Evolutionary conservation across 2,113 vertebrate species (phyloP).

Genomic region (Nibea albiflora): DNA sequence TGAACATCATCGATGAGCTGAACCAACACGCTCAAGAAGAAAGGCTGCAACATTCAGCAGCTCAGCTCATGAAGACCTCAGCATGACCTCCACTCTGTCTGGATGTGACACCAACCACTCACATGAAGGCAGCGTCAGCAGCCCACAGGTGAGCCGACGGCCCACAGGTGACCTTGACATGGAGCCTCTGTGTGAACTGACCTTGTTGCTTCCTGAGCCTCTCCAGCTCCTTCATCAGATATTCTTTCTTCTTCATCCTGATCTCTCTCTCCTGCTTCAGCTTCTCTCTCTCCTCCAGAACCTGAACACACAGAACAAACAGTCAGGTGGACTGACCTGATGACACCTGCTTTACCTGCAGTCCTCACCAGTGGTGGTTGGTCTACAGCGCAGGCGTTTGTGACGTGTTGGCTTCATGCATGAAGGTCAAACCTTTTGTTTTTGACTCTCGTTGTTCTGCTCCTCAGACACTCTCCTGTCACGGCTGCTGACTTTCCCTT

Average conservation of each 20-base stretch:
- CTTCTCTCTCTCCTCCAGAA: constrained; percentile 94
- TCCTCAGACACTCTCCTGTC: constrained; percentile 85
- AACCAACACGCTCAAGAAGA: too few relatives aligned
- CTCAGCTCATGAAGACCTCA: too few relatives aligned
- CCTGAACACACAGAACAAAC: constrained; percentile 77
- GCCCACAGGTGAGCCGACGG: too few relatives aligned
- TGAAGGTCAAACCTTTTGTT: constrained; percentile 89
- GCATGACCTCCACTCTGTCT: too few relatives aligned
- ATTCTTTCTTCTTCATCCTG: constrained; percentile 92
- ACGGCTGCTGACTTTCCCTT: constrained; percentile 28
- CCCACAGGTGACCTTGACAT: neutral
- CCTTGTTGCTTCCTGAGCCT: constrained; percentile 96
- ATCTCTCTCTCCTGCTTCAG: constrained; percentile 89
- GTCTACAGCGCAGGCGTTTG: neutral
- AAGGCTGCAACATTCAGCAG: too few relatives aligned
- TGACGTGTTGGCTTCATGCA: neutral
- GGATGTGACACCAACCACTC: too few relatives aligned
- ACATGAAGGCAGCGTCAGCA: too few relatives aligned
- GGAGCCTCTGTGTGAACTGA: constrained; percentile 50
- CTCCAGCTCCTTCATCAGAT: constrained; percentile 94
- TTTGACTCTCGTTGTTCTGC: constrained; percentile 92
- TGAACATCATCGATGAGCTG: too few relatives aligned
- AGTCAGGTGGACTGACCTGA: neutral
- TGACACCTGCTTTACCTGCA: neutral
- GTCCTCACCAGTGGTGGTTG: neutral